These are phyloP conservation scores for Oryzias javanicus DNA, from an alignment of 2,113 vertebrate species.

Conservation along the genomic window DNA sequence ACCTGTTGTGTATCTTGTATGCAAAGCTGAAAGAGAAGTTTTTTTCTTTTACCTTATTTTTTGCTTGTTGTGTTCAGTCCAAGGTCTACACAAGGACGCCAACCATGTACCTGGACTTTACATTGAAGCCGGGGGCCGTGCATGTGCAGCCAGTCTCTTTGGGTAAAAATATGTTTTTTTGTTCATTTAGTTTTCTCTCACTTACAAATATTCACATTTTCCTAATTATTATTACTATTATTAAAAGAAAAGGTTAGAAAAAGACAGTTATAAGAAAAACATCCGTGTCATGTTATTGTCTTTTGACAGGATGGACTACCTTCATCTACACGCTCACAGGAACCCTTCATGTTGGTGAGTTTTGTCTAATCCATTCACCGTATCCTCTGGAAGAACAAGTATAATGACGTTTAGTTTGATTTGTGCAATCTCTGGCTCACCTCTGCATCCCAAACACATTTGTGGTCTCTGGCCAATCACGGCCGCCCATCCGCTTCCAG, in stretches of 20 bases:
- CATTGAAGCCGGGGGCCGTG: conserved; percentile 66
- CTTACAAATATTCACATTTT: background rate
- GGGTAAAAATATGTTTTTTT: conserved; percentile 47
- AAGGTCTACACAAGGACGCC: conserved; percentile 80
- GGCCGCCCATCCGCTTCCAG: conserved; percentile 15
- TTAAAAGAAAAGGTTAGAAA: too few species aligned
- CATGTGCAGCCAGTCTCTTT: conserved; percentile 69
- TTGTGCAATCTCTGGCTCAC: background rate
- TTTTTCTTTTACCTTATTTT: background rate
- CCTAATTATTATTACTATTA: background rate
- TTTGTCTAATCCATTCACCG: background rate
- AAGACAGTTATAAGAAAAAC: too few species aligned
- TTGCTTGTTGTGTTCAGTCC: conserved; percentile 60
- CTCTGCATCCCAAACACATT: conserved; percentile 20
- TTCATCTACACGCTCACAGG: conserved; percentile 80
- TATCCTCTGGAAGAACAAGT: too few species aligned
- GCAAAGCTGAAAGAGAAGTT: too few species aligned
- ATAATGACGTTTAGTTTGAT: background rate
- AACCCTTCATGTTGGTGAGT: conserved; percentile 74
- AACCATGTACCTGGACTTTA: conserved; percentile 81
- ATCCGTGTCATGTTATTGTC: background rate
- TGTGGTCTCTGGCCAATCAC: conserved; percentile 60
- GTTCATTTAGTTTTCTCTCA: background rate
- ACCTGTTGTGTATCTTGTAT: too few species aligned
- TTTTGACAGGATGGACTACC: conserved; percentile 75